Conservation (phyloP, 2,113 vertebrate species). For the Lepisosteus osseus region DNA sequence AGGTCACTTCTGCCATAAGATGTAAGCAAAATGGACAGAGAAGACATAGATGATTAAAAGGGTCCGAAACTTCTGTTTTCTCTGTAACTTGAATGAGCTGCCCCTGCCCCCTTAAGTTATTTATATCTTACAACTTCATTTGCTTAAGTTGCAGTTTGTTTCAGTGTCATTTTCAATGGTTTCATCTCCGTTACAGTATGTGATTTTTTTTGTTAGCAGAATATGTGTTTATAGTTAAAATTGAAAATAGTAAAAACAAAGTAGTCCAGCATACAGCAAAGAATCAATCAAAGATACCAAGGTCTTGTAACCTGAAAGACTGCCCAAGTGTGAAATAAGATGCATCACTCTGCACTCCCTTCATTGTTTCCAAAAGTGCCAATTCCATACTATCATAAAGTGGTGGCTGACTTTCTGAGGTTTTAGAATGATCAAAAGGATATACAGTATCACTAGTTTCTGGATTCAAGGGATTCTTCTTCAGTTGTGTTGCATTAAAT, state of each 20-base stretch:
- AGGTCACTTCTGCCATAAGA: conserved; percentile 47
- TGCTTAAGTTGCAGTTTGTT: no score
- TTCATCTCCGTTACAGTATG: not conserved
- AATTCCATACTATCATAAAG: conserved; percentile 15
- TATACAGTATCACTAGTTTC: not conserved
- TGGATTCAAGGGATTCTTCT: not conserved
- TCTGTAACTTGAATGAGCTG: not conserved
- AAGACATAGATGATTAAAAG: conserved; percentile 30
- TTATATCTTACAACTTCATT: no score
- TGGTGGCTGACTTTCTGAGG: conserved; percentile 13
- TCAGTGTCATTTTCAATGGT: no score
- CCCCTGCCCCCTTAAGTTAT: not conserved
- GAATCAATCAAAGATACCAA: conserved; percentile 21
- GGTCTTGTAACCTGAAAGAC: conserved; percentile 32
- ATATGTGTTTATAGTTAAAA: not conserved
- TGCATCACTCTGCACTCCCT: conserved; percentile 13
- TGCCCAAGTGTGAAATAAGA: conserved; percentile 31
- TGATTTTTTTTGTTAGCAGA: conserved; percentile 15
- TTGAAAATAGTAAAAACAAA: not conserved
- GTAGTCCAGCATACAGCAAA: not conserved
- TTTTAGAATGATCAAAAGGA: conserved; percentile 6
- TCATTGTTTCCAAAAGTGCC: conserved; percentile 20
- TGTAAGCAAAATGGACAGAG: conserved; percentile 11
- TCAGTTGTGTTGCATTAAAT: conserved; percentile 1
- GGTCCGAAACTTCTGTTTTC: conserved; percentile 35